Base-by-base conservation (phyloP, 2,888 invertebrate genomes). In the Anarsia innoxiella region DNA sequence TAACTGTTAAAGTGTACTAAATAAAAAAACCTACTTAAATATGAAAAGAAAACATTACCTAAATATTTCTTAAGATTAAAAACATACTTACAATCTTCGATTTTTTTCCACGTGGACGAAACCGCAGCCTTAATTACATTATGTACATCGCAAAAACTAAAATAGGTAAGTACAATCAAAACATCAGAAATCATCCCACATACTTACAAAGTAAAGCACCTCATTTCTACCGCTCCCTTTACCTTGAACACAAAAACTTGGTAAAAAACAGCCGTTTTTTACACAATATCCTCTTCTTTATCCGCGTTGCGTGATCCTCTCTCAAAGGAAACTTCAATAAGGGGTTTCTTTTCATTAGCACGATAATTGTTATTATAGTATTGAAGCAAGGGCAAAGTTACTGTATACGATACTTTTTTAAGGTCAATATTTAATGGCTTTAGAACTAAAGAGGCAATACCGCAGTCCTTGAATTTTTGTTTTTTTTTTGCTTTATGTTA, bases 241-340 rank as follows among this genome's bases (percentile, higher is more conserved):
- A 37, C 46, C 39, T 42, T 45, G 40, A 41, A 38, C 28, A 36
- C 10, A 43, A 45, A 42, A 45, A 36, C 9, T 23, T 11, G 8
- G n/a, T 11, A 31, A 32, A 32, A 32, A 32, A n/a, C 16, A 11
- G 1, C 11, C 30, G 46, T 51, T 51, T 55, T 40, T 47, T 45
- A 42, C 51, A 42, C 56, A 57, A n/a, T 55, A 48, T 53, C 19
- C 19, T 19, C 19, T 19, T 19, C 8, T 19, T 60, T 42, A 44
- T 49, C 41, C 36, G 14, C 41, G 51, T 69, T 55, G 71, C 71
- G 71, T 72, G 70, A 64, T 52, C 44, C 45, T 40, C 42, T 45
- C 45, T 60, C 53, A 57, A 51, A 59, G 56, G 53, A 36, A 47
- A 44, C 50, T 46, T 49, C 48, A 46, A 44, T 63, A 57, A 65